These are phyloP conservation scores for Drosophila orosa DNA, from an alignment of 1,140 invertebrate species.

Conservation along the genomic window DNA sequence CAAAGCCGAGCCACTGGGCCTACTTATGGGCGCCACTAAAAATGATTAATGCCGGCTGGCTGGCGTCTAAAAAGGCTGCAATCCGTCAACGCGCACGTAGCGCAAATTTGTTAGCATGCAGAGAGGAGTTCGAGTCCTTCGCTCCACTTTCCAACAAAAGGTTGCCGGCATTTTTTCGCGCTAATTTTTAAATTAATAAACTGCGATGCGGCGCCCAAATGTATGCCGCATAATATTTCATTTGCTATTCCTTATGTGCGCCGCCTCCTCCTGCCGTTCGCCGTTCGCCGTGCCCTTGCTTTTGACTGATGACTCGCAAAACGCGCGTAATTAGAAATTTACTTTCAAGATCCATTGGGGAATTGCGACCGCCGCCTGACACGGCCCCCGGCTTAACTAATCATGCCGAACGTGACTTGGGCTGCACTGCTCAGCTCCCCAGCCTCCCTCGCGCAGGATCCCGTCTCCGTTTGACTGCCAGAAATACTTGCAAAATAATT, in stretches of 20 bases:
- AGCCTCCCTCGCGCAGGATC: constrained; percentile 11
- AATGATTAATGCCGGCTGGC: constrained; percentile 80
- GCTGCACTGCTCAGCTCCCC: constrained; percentile 34
- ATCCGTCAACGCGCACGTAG: constrained; percentile 78
- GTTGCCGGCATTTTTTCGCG: constrained; percentile 63
- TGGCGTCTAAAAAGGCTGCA: constrained; percentile 77
- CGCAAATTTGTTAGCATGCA: constrained; percentile 68
- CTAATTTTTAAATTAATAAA: constrained; percentile 83
- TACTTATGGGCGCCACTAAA: constrained; percentile 81
- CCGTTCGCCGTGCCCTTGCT: constrained; percentile 33
- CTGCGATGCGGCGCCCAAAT: constrained; percentile 72
- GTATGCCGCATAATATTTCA: constrained; percentile 82
- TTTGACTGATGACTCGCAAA: constrained; percentile 82
- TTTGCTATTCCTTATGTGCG: constrained; percentile 76
- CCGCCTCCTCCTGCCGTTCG: neutral
- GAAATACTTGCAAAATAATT: constrained; percentile 79
- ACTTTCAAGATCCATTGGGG: constrained; percentile 82
- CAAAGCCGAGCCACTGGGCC: constrained; percentile 73
- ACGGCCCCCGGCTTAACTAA: constrained; percentile 77
- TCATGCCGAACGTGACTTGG: constrained; percentile 81
- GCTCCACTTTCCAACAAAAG: constrained; percentile 6
- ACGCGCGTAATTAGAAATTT: constrained; percentile 82
- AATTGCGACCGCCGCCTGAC: constrained; percentile 75
- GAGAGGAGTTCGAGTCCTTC: neutral
- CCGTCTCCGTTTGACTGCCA: constrained; percentile 50